Conservation (phyloP, 2,113 vertebrate genomes). For the Panurus biarmicus region DNA sequence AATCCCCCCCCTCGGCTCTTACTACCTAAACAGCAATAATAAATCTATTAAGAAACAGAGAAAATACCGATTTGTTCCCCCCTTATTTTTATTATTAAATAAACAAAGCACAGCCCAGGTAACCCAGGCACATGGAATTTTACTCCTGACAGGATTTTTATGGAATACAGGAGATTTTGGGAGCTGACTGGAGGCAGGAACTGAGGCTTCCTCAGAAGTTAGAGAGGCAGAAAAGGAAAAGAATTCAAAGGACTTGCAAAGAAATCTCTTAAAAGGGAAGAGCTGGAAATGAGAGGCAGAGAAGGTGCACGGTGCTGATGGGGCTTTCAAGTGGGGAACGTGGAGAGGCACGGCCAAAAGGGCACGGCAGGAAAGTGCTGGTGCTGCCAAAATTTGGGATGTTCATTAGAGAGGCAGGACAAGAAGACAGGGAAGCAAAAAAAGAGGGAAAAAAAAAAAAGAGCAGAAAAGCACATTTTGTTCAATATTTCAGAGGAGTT, state of each 20-base stretch:
- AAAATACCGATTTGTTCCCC: neutral
- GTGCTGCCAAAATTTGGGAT: neutral
- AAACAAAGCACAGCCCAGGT: neutral
- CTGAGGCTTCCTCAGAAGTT: neutral
- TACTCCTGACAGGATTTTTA: neutral
- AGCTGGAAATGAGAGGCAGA: neutral
- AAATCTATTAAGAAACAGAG: neutral
- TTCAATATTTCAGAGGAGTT: neutral
- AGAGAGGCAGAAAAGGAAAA: neutral
- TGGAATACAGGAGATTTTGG: neutral
- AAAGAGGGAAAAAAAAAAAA: neutral
- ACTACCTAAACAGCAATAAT: neutral
- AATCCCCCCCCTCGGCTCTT: neutral
- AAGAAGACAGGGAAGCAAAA: neutral
- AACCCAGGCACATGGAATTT: neutral
- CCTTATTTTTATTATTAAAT: neutral
- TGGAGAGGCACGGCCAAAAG: neutral
- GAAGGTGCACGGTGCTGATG: neutral
- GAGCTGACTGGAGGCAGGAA: neutral
- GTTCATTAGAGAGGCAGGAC: neutral
- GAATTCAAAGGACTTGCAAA: neutral
- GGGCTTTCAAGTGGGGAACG: neutral
- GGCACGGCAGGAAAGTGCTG: neutral
- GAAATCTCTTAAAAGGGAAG: neutral
- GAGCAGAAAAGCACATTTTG: neutral